These are phyloP conservation scores for Rhagoletis zephyria DNA, from an alignment of 1,140 invertebrate genomes.

Conservation along the genomic window DNA sequence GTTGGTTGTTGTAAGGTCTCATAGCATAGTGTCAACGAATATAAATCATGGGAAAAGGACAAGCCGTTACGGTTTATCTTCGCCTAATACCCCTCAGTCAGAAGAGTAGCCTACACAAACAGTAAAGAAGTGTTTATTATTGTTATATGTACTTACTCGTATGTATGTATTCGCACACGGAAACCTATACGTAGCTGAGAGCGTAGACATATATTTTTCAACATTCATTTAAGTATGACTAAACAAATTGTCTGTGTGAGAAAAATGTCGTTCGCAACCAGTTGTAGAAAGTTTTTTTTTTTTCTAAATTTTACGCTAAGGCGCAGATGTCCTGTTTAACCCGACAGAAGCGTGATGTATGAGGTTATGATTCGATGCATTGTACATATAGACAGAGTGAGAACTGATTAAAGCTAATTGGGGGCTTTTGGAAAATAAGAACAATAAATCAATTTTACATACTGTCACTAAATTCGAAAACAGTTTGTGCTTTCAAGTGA, in stretches of 20 bases:
- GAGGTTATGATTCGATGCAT: no score
- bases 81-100: not conserved
- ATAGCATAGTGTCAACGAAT: conserved; percentile 32
- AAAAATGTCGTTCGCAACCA: not conserved
- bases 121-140: not conserved
- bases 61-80: not conserved
- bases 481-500: no score
- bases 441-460: no score
- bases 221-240: not conserved
- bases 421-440: no score
- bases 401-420: no score
- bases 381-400: no score
- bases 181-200: no score
- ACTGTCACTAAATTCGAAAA: no score
- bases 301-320: not conserved
- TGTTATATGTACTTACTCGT: no score
- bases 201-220: not conserved
- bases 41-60: conserved; percentile 48
- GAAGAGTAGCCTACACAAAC: no score
- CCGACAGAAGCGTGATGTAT: not conserved
- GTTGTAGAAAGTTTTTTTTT: not conserved
- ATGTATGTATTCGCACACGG: no score
- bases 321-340: not conserved
- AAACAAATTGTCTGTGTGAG: not conserved
- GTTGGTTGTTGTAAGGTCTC: not conserved